These are phyloP conservation scores for Iguana delicatissima DNA, from an alignment of 2,797 vertebrate genomes.

Conservation along the genomic window DNA sequence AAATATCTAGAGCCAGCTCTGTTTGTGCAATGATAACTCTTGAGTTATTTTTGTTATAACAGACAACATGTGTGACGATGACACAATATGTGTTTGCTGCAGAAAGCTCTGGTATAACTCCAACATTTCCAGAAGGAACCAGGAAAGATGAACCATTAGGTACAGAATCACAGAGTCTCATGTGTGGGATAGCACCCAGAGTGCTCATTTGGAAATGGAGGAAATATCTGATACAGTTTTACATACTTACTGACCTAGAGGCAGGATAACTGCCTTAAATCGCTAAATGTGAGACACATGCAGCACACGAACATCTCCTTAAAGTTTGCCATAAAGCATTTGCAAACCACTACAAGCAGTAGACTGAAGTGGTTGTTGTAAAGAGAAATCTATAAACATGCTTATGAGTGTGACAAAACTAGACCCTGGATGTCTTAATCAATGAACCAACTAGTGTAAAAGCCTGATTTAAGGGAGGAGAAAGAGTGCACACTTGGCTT, in stretches of 20 bases:
- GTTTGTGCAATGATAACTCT: background rate
- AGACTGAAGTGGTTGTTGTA: conserved; percentile 58
- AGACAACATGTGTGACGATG: background rate
- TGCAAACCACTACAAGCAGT: conserved; percentile 34
- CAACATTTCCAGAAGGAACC: background rate
- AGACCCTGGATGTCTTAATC: conserved; percentile 17
- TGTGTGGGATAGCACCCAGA: background rate
- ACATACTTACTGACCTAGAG: conserved; percentile 6
- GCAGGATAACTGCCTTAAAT: background rate
- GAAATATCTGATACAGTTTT: background rate
- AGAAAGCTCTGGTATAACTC: background rate
- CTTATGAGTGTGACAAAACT: conserved; percentile 41
- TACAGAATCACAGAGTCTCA: background rate
- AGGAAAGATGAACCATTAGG: background rate
- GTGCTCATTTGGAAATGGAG: conserved; percentile 11
- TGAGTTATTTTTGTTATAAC: background rate
- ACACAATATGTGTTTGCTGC: background rate
- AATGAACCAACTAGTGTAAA: background rate
- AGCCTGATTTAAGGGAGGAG: background rate
- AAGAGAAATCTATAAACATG: conserved; percentile 60
- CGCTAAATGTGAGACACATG: background rate
- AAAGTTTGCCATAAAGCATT: conserved; percentile 53
- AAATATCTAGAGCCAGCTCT: too few relatives aligned
- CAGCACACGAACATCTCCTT: background rate
- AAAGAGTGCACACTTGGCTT: background rate